Conservation (phyloP, 2,888 invertebrate genomes). For the Drosophila lacicola region DNA sequence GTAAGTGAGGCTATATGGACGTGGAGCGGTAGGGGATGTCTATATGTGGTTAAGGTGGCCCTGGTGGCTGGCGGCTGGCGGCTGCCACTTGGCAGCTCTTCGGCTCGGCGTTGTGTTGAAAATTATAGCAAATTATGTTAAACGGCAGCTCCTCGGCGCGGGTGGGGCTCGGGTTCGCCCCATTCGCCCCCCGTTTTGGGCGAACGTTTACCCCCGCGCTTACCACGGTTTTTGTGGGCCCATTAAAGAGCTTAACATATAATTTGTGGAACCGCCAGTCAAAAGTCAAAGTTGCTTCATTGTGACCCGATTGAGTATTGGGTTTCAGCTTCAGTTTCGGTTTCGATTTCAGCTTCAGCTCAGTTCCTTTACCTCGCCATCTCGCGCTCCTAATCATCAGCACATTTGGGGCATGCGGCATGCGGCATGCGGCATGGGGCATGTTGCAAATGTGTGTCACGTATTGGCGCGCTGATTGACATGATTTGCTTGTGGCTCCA, state of each 20-base stretch:
- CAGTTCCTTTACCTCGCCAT: not conserved
- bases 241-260: conserved; percentile 68
- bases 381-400: conserved; percentile 16
- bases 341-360: conserved; percentile 5
- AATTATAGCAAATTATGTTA: conserved; percentile 85
- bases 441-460: conserved; percentile 72
- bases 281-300: conserved; percentile 64
- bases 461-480: conserved; percentile 70
- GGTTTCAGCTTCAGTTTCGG: conserved; percentile 2
- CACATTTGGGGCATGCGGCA: conserved; percentile 17
- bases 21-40: not conserved
- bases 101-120: conserved; percentile 73
- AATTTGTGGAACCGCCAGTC: conserved; percentile 60
- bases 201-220: conserved; percentile 24
- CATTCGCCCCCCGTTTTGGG: conserved; percentile 31
- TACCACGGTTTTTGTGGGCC: conserved; percentile 37
- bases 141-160: conserved; percentile 79
- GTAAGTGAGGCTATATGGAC: not conserved
- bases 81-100: conserved; percentile 62
- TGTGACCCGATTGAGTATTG: conserved; percentile 39
- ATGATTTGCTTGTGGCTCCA: conserved; percentile 65
- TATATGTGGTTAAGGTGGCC: conserved; percentile 11
- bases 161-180: conserved; percentile 59
- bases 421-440: conserved; percentile 1
- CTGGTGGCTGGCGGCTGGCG: conserved; percentile 8